phyloP scores from a whole-genome alignment of 2,888 invertebrate species.

The Anticlea derivata region DNA sequence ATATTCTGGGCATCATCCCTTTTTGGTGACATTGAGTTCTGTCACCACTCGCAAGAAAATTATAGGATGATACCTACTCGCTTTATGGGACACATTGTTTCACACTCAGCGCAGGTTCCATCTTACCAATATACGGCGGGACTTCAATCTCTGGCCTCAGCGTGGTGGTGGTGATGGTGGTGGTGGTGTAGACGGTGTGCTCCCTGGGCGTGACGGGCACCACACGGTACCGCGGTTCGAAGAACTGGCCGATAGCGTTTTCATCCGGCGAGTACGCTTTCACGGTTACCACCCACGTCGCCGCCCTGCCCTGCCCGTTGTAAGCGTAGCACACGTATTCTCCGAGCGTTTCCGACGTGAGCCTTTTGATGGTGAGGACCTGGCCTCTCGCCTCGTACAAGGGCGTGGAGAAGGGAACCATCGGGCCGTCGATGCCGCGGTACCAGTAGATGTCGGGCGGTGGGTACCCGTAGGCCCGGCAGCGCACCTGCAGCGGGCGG shows the following conservation, averaged over 20 bases:
- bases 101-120: conserved; percentile 19
- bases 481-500: conserved; percentile 88
- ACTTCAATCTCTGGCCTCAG: conserved; percentile 44
- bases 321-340: conserved; percentile 95
- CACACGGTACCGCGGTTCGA: conserved; percentile 43
- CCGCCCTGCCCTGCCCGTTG: conserved; percentile 90
- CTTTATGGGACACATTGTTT: background rate
- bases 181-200: conserved; percentile 8
- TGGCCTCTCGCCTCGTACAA: conserved; percentile 90
- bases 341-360: conserved; percentile 89
- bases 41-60: too few relatives aligned
- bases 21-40: too few relatives aligned
- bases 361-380: conserved; percentile 88
- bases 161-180: conserved; percentile 41
- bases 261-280: conserved; percentile 89
- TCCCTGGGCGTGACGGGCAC: conserved; percentile 23
- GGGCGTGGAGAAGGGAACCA: conserved; percentile 88
- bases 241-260: conserved; percentile 49
- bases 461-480: conserved; percentile 93
- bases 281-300: conserved; percentile 89
- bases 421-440: conserved; percentile 87
- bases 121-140: conserved; percentile 68
- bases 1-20: too few relatives aligned
- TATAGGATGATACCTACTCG: too few relatives aligned
- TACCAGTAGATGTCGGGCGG: conserved; percentile 93